A percentile compares a stretch with the other conserved stretches of the same genome.
Evolutionary conservation across 2,797 vertebrate species (phyloP).

Genomic region (Argya squamiceps): DNA sequence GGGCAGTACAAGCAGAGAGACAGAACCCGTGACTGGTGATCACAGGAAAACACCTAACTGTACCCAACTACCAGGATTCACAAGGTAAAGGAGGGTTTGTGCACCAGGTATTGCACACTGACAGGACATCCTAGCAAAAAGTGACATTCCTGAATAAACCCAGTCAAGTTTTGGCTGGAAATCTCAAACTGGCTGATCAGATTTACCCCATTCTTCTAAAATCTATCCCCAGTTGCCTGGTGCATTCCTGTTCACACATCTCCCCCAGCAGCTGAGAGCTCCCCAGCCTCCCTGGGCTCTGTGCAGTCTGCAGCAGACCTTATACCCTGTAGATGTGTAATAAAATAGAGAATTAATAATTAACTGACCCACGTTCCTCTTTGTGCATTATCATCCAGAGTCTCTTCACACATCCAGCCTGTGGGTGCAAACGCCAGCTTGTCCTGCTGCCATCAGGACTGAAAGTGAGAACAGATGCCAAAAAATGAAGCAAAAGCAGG

Average conservation of each 20-base stretch:
- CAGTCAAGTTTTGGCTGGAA: not conserved
- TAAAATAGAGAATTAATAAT: not conserved
- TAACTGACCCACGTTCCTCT: not conserved
- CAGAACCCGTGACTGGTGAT: not conserved
- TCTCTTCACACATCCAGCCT: not conserved
- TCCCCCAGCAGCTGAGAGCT: not conserved
- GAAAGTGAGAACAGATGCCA: constrained; percentile 16
- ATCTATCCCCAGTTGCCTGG: not conserved
- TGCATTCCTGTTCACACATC: not conserved
- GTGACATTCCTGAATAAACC: not conserved
- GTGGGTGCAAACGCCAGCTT: constrained; percentile 23
- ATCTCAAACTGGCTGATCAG: not conserved
- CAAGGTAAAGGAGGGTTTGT: not conserved
- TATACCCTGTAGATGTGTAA: not conserved
- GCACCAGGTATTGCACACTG: not conserved
- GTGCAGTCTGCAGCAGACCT: not conserved
- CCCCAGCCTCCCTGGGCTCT: not conserved
- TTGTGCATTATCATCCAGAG: not conserved
- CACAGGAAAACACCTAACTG: not conserved
- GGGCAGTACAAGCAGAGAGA: not conserved
- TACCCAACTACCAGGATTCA: not conserved
- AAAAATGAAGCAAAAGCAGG: not conserved
- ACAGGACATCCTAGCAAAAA: not conserved
- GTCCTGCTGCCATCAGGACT: constrained; percentile 11
- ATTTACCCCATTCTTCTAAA: not conserved